Conservation (phyloP, 2,888 invertebrate species). For the Plutella xylostella region DNA sequence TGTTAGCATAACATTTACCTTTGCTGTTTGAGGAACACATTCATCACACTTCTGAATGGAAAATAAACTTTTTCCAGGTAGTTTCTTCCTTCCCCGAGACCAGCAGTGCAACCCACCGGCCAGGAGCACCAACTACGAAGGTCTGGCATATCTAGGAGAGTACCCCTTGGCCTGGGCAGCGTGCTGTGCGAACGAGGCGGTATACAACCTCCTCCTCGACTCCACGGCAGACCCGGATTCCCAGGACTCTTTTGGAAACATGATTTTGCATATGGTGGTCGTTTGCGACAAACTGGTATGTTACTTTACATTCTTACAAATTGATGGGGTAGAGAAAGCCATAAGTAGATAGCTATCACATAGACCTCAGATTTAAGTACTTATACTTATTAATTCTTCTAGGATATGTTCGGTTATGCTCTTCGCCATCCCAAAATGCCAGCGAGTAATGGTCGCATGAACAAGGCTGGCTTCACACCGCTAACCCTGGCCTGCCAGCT, state of each 20-base stretch:
- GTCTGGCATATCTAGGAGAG: conserved; percentile 96
- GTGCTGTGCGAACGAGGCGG: conserved; percentile 96
- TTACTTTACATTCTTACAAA: background rate
- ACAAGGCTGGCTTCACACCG: conserved; percentile 92
- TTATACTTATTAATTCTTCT: no score
- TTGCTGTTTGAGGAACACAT: no score
- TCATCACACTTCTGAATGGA: no score
- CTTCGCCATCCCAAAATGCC: conserved; percentile 93
- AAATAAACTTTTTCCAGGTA: conserved; percentile 68
- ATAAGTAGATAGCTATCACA: no score
- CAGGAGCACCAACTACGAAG: conserved; percentile 93
- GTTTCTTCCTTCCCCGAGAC: conserved; percentile 96
- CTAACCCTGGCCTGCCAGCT: conserved; percentile 96
- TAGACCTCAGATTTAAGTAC: no score
- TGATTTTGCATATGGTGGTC: conserved; percentile 99
- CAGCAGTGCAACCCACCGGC: conserved; percentile 85
- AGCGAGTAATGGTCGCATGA: conserved; percentile 91
- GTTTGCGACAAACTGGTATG: conserved; percentile 95
- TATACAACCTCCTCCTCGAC: conserved; percentile 94
- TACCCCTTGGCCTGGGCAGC: conserved; percentile 98
- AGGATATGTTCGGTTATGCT: conserved; percentile 99
- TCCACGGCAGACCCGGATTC: conserved; percentile 94
- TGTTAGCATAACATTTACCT: no score
- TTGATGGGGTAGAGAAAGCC: no score
- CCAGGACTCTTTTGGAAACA: conserved; percentile 98